Base-by-base conservation (phyloP, 2,113 vertebrate species). In the Brachyhypopomus occidentalis region DNA sequence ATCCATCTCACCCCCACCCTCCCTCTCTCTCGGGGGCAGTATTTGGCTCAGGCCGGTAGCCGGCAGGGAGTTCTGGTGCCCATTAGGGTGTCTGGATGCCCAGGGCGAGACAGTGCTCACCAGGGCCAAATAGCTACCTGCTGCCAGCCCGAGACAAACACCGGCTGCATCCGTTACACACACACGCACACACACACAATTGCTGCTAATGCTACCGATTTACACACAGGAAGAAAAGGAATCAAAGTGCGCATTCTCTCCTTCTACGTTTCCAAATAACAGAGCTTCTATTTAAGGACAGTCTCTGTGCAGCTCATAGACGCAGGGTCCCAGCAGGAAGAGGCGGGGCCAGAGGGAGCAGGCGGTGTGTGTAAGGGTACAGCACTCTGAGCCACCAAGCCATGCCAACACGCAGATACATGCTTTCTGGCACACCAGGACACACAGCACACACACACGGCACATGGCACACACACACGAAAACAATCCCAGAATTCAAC, bases 61-160 rank as follows among this genome's bases (percentile, higher is more conserved):
- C 27, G 60, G 60, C 34, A 16, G 36, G 59, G 36, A 1, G 55
- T 70, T 85, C 84, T 85, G 84, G 67, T 75, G 64, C 60, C 80
- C 75, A 82, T 85, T 85, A 79, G 22, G 58, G 25, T 27, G 56
- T 71, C 76, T 79, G 84, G 73, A 66, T 77, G 64, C 59, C 55
- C 63, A 75, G 66, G 64, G 67, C 20, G n/a, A 52, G 9, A 56
- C 48, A 41, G 52, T n/a, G 25, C 11, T 30, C 3, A 22, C 14
- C 25, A 23, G 60, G 69, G 19, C 79, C 60, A 84, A 84, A 84
- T 84, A 77, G 71, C 84, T 79, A 71, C 80, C 84, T 84, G 83
- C 83, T 83, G 84, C 71, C 64, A 80, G 30, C 36, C 7, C 12
- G 45, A 52, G 45, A 52, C 36, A 41, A 8, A 70, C 34, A 41